These are phyloP conservation scores for Carlito syrichta DNA, from an alignment of 2,113 vertebrate species.

Conservation along the genomic window DNA sequence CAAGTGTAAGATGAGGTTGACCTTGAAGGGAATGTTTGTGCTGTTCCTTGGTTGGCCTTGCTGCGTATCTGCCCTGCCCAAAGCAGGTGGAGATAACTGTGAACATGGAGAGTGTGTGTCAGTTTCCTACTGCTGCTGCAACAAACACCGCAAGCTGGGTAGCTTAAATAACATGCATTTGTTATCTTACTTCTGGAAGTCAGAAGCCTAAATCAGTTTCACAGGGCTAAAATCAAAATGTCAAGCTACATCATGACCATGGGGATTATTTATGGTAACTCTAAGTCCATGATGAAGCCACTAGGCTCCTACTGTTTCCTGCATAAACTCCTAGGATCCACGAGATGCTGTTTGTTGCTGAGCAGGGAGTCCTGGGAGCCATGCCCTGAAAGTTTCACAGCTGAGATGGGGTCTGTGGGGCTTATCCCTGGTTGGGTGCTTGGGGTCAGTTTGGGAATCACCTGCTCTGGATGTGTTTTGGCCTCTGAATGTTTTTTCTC, in stretches of 20 bases:
- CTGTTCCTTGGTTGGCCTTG: background rate
- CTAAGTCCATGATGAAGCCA: background rate
- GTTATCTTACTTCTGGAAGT: background rate
- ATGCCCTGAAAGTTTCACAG: fast-evolving
- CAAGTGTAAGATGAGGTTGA: background rate
- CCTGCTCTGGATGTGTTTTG: background rate
- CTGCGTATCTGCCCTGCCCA: background rate
- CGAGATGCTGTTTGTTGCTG: background rate
- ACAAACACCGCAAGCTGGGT: background rate
- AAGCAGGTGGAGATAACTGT: no score
- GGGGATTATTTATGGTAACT: background rate
- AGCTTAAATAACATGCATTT: background rate
- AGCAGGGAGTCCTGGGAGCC: background rate
- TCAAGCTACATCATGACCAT: background rate
- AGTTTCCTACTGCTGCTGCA: background rate
- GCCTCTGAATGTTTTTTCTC: background rate
- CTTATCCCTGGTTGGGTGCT: background rate
- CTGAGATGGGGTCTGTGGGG: background rate
- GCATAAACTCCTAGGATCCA: background rate
- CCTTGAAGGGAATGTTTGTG: fast-evolving
- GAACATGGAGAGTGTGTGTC: background rate
- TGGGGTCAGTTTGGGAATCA: background rate
- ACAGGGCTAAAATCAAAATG: background rate
- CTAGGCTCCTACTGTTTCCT: background rate
- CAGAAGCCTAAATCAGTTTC: background rate